Evolutionary conservation across 2,888 invertebrate species (phyloP), one percentile per base, ranked within the genome.

Genomic region (Subacronicta megacephala): DNA sequence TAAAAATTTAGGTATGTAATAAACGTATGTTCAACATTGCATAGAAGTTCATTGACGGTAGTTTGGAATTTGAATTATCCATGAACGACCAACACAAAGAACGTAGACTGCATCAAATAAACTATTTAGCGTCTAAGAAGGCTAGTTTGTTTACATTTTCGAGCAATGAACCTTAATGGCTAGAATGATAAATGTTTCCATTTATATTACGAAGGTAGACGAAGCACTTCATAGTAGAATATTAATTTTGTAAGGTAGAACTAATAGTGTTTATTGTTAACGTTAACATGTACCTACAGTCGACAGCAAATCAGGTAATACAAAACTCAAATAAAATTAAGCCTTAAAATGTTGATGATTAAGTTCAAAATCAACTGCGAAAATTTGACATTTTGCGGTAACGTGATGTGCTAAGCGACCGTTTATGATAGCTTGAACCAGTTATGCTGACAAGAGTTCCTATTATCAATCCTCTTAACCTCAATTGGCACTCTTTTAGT

Each of bases 81-180:
- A n/a, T 29, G 9, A 23, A 29, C 1, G 29, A 29, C 12, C 12
- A 12, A 23, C 3, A 9, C 1, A 7, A 9, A 9, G 9, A 9
- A n/a, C 16, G 17, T 37, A 12, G 0, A 37, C 17, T 38, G 38
- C 18, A 38, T 18, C 38, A 18, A n/a, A 37, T 18, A 37, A n/a
- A 5, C 3, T 18, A n/a, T 38, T n/a, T 38, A 38, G 17, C 5
- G 12, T 12, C 3, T 6, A 37, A 18, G n/a, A 20, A 40, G n/a
- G 20, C n/a, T 20, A 7, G 7, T 40, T 23, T 37, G 18, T 7
- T 15, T 26, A 15, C 15, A 26, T 26, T 26, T 15, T 9, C 10
- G 17, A 31, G 13, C 44, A 40, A 16, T 57, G 49, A 37, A 13
- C 35, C 13, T 44, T n/a, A 7, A 37, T 15, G 26, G 16, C 18